These are phyloP conservation scores for Alces alces DNA, from an alignment of 2,113 vertebrate genomes.

Conservation along the genomic window DNA sequence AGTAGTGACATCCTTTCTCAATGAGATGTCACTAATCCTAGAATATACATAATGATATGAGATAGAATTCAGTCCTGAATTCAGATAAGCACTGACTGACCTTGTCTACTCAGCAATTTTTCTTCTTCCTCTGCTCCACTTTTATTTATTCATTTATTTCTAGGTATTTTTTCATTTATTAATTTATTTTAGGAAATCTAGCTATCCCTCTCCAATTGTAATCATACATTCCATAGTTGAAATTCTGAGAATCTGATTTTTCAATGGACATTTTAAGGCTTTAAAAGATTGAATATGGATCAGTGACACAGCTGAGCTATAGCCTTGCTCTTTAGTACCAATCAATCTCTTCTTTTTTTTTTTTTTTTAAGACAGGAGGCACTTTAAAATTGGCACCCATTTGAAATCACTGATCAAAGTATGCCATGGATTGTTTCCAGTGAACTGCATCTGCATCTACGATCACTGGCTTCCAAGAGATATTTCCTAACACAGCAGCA, in stretches of 20 bases:
- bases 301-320: neutral
- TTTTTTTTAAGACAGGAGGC: neutral
- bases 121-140: neutral
- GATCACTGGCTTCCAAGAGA: conserved; percentile 16
- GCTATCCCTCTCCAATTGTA: neutral
- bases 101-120: neutral
- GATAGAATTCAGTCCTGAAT: neutral
- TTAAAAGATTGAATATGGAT: conserved; percentile 19
- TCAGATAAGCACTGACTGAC: neutral
- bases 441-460: neutral
- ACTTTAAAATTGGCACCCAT: conserved; percentile 1
- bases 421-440: conserved; percentile 25
- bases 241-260: neutral
- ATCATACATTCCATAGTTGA: neutral
- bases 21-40: neutral
- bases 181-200: neutral
- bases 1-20: neutral
- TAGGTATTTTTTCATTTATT: neutral
- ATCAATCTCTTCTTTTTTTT: neutral
- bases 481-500: neutral
- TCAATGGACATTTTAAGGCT: neutral
- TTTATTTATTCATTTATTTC: neutral
- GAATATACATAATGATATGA: neutral
- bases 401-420: neutral
- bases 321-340: neutral